phyloP scores from a whole-genome alignment of 2,888 invertebrate genomes.

The Selenia dentaria region DNA sequence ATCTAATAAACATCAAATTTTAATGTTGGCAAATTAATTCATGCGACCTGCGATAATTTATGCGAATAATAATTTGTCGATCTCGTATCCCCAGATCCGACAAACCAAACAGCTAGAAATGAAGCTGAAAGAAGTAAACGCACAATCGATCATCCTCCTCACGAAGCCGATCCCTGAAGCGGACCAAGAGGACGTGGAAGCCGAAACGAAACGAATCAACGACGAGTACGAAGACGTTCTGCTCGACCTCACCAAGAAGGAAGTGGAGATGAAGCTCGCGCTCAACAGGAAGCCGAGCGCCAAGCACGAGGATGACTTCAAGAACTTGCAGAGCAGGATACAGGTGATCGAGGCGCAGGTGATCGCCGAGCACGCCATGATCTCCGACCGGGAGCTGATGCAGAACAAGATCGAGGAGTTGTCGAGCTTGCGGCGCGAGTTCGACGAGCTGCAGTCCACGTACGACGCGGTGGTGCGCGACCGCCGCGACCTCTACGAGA shows the following conservation, averaged over 20 bases:
- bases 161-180: constrained; percentile 62
- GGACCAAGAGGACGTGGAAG: constrained; percentile 24
- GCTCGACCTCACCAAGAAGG: constrained; percentile 49
- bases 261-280: constrained; percentile 71
- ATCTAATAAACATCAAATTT: no score
- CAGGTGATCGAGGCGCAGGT: neutral
- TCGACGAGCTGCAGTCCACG: constrained; percentile 61
- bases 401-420: constrained; percentile 74
- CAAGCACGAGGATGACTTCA: neutral
- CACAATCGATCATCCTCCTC: constrained; percentile 45
- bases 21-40: no score
- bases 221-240: constrained; percentile 35
- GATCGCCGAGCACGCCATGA: constrained; percentile 44
- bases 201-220: constrained; percentile 41
- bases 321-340: neutral
- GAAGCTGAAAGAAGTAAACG: neutral
- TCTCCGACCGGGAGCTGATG: constrained; percentile 60
- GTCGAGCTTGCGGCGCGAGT: constrained; percentile 63
- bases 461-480: constrained; percentile 75
- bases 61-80: no score
- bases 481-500: constrained; percentile 67
- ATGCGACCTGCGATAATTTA: no score
- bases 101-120: neutral
- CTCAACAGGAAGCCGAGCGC: neutral
- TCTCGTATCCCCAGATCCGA: constrained; percentile 34